phyloP scores from a whole-genome alignment of 2,888 invertebrate species.

The Philaethria dido region DNA sequence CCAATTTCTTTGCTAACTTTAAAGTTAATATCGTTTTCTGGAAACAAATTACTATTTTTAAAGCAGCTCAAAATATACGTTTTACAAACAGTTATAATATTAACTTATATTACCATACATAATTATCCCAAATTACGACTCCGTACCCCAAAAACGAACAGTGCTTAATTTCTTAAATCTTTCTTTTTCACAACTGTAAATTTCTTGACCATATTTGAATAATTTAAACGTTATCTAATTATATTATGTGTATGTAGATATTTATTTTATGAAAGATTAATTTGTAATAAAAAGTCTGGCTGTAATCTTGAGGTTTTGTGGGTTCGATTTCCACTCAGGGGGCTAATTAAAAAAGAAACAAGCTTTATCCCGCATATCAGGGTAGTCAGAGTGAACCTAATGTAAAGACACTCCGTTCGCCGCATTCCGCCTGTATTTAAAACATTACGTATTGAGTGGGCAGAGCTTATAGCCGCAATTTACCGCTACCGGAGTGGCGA shows the following conservation, averaged over 20 bases:
- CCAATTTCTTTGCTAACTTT: neutral
- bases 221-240: constrained; percentile 1
- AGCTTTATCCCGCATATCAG: no score
- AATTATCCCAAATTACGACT: constrained; percentile 14
- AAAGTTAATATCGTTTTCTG: neutral
- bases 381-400: no score
- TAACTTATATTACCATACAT: constrained; percentile 23
- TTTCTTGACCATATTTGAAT: constrained; percentile 5
- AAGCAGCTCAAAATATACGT: neutral
- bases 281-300: no score
- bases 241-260: neutral
- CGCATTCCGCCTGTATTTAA: no score
- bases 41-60: constrained; percentile 6
- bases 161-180: neutral
- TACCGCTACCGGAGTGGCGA: no score
- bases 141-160: constrained; percentile 2
- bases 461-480: no score
- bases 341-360: no score
- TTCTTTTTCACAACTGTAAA: constrained; percentile 1
- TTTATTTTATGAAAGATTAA: no score
- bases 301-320: no score
- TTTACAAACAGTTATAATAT: constrained; percentile 15
- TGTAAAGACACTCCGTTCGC: no score
- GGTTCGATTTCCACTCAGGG: no score
- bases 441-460: no score